Evolutionary conservation across 2,888 invertebrate genomes (phyloP).

Genomic region (Biston stratarius): DNA sequence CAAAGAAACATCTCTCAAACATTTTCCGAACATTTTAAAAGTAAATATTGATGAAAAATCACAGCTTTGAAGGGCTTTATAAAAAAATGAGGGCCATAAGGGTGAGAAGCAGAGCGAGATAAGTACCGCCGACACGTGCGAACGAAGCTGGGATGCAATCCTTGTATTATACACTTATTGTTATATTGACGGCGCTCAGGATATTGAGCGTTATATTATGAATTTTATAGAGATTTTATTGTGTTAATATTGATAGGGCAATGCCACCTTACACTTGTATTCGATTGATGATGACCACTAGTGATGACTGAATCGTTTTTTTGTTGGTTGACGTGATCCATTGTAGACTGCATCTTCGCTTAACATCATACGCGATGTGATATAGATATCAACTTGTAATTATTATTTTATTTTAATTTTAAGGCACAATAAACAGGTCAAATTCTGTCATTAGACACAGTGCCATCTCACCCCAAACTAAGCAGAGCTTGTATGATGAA

Average conservation of each 20-base stretch:
- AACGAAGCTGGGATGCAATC: slow-evolving; percentile 70
- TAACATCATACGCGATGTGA: too few relatives aligned
- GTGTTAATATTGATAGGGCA: slow-evolving; percentile 2
- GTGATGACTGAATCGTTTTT: too few relatives aligned
- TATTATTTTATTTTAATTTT: too few relatives aligned
- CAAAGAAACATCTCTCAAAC: not conserved
- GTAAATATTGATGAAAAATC: slow-evolving; percentile 36
- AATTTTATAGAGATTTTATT: slow-evolving; percentile 18
- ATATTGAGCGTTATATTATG: slow-evolving; percentile 62
- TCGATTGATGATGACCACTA: too few relatives aligned
- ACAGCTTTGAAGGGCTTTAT: slow-evolving; percentile 27
- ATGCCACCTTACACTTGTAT: too few relatives aligned
- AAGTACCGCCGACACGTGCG: slow-evolving; percentile 78
- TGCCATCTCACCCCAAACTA: too few relatives aligned
- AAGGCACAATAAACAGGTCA: too few relatives aligned
- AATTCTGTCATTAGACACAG: too few relatives aligned
- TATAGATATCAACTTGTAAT: too few relatives aligned
- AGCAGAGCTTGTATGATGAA: too few relatives aligned
- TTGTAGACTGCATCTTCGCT: too few relatives aligned
- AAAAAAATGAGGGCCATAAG: slow-evolving; percentile 45
- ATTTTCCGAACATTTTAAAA: slow-evolving; percentile 25
- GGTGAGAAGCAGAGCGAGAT: slow-evolving; percentile 78
- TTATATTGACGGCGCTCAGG: slow-evolving; percentile 53
- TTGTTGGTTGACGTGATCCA: too few relatives aligned
- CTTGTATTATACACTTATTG: slow-evolving; percentile 70